Percentiles rank a stretch among this genome's conserved stretches.
Evolutionary conservation across 2,113 vertebrate species (phyloP).

Genomic region (human): GRCh38 chr2:71419501-71420000

Average conservation of each 20-base stretch:
- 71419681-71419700: neutral
- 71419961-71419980: neutral
- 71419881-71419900: conserved; percentile 22
- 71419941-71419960: neutral
- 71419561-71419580: neutral
- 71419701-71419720: neutral
- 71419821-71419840: neutral
- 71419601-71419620: neutral
- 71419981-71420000: conserved; percentile 35
- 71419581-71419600: neutral
- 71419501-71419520: neutral
- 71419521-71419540: conserved; percentile 22
- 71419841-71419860: neutral
- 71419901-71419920: neutral
- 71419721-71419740: neutral
- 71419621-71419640: neutral
- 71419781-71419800: neutral
- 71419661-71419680: neutral
- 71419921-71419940: neutral
- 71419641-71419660: neutral
- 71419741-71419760: neutral
- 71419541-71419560: conserved; percentile 21
- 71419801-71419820: neutral
- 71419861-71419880: conserved; percentile 2
- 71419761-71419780: neutral